phyloP scores from a whole-genome alignment of 2,888 invertebrate species.

The Cerceris ruficornis region DNA sequence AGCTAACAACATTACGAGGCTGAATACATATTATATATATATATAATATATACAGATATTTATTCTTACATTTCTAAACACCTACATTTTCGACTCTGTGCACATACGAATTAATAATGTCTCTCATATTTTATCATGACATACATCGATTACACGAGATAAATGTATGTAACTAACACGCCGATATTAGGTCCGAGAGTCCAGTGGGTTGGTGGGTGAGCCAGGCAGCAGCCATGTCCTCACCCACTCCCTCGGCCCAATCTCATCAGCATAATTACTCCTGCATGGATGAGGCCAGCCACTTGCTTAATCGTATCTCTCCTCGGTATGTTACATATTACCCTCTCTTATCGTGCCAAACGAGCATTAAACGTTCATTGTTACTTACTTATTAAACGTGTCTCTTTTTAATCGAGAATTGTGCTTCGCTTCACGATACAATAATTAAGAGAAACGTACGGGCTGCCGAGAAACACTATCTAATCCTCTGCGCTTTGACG shows the following conservation, averaged over 20 bases:
- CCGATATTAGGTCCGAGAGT: constrained; percentile 80
- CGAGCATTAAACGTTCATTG: constrained; percentile 40
- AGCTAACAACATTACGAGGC: background rate
- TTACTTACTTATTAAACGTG: constrained; percentile 25
- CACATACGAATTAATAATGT: constrained; percentile 42
- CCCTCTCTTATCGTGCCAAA: constrained; percentile 56
- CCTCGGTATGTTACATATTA: constrained; percentile 78
- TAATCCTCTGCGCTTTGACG: too few relatives aligned
- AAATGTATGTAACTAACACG: constrained; percentile 74
- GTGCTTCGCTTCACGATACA: background rate
- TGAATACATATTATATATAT: too few relatives aligned
- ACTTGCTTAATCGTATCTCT: constrained; percentile 80
- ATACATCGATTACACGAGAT: constrained; percentile 51
- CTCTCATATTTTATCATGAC: constrained; percentile 34
- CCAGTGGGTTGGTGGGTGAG: constrained; percentile 81
- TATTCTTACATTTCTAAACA: background rate
- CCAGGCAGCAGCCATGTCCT: constrained; percentile 81
- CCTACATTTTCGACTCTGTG: constrained; percentile 33
- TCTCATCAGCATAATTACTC: constrained; percentile 78
- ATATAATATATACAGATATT: background rate
- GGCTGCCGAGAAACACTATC: too few relatives aligned
- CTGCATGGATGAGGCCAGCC: constrained; percentile 81
- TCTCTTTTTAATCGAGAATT: constrained; percentile 19
- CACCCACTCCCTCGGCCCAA: constrained; percentile 79
- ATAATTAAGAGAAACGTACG: too few relatives aligned